Evolutionary conservation across 2,888 invertebrate genomes (phyloP).

Genomic region (Monochamus alternatus): DNA sequence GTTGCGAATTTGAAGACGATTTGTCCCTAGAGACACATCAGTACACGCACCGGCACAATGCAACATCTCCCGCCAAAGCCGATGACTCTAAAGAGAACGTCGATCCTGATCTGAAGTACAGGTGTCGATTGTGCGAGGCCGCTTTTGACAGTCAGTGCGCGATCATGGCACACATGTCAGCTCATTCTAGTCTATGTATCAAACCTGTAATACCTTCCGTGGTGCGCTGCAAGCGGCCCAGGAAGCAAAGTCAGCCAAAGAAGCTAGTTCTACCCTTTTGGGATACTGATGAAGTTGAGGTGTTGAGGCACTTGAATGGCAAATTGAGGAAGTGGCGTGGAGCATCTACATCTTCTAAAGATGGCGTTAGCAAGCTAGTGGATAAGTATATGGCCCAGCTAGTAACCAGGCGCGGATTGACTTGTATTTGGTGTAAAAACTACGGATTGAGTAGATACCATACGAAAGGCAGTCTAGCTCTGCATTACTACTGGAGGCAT

Average conservation of each 20-base stretch:
- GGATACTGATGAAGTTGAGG: constrained; percentile 65
- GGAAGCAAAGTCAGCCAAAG: constrained; percentile 73
- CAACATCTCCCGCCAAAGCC: constrained; percentile 72
- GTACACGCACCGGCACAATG: constrained; percentile 69
- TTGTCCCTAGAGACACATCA: constrained; percentile 72
- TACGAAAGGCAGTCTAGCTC: constrained; percentile 69
- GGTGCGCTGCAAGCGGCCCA: constrained; percentile 60
- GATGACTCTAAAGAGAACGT: constrained; percentile 69
- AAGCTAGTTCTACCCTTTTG: constrained; percentile 69
- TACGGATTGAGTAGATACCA: constrained; percentile 69
- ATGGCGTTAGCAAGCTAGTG: constrained; percentile 60
- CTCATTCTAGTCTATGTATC: constrained; percentile 67
- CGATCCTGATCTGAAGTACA: constrained; percentile 69
- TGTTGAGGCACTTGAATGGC: constrained; percentile 62
- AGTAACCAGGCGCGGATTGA: constrained; percentile 65
- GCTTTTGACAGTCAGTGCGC: constrained; percentile 69
- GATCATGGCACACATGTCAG: constrained; percentile 72
- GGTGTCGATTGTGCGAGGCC: constrained; percentile 71
- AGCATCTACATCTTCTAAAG: constrained; percentile 54
- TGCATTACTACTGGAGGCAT: constrained; percentile 74
- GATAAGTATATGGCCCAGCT: constrained; percentile 68
- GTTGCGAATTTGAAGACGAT: constrained; percentile 74
- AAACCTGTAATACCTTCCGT: constrained; percentile 62
- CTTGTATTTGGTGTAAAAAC: constrained; percentile 67
- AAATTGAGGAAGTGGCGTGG: constrained; percentile 63